Evolutionary conservation across 2,888 invertebrate species (phyloP).

Genomic region (Pimpla rufipes): DNA sequence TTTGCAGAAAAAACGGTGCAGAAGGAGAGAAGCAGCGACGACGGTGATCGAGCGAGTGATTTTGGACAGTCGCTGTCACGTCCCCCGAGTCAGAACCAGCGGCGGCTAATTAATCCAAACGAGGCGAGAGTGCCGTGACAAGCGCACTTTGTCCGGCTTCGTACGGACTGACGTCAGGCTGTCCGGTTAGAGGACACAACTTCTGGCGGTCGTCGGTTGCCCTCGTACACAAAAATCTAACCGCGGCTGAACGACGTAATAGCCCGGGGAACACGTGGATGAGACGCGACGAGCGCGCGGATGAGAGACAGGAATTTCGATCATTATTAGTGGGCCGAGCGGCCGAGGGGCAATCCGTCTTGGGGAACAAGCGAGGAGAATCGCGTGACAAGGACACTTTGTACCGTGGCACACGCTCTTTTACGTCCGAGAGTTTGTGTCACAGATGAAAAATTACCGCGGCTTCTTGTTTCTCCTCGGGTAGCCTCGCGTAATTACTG

Average conservation of each 20-base stretch:
- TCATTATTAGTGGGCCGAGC: constrained; percentile 53
- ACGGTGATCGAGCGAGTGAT: constrained; percentile 56
- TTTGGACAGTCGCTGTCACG: constrained; percentile 25
- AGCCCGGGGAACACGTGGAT: constrained; percentile 24
- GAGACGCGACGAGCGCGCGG: constrained; percentile 32
- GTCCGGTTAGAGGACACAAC: constrained; percentile 43
- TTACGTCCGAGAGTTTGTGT: constrained; percentile 43
- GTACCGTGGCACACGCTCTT: constrained; percentile 42
- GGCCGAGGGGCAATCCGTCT: constrained; percentile 57
- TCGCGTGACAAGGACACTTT: constrained; percentile 66
- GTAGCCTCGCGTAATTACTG: constrained; percentile 55
- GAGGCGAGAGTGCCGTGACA: constrained; percentile 83
- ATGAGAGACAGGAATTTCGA: constrained; percentile 57
- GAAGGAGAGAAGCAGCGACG: constrained; percentile 21
- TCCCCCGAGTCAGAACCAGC: constrained; percentile 48
- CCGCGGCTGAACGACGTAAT: constrained; percentile 42
- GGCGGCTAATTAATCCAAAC: constrained; percentile 81
- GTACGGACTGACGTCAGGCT: constrained; percentile 78
- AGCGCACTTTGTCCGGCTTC: constrained; percentile 81
- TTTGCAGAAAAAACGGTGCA: constrained; percentile 17
- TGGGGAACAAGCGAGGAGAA: constrained; percentile 54
- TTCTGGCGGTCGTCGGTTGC: constrained; percentile 45
- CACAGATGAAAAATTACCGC: constrained; percentile 32
- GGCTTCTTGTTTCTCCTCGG: constrained; percentile 52
- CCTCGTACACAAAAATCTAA: constrained; percentile 46